Percentiles rank a stretch among this genome's conserved stretches.
phyloP scores from a whole-genome alignment of 2,797 vertebrate genomes.

The Aldrovandia affinis region DNA sequence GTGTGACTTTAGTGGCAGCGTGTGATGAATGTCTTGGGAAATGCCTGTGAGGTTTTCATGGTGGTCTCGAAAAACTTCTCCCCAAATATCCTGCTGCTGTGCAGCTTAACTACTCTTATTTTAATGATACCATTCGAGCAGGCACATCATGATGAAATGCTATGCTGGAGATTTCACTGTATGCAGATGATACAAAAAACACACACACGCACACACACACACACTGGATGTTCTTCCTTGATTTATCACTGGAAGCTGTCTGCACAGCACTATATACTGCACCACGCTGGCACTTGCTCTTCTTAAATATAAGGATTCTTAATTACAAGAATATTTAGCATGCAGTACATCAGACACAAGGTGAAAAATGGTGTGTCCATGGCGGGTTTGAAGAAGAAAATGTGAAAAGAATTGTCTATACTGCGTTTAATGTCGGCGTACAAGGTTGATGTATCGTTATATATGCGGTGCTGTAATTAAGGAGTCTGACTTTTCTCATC shows the following conservation, averaged over 20 bases:
- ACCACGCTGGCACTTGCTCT: background rate
- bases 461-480: slow-evolving; percentile 73
- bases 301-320: slow-evolving; percentile 27
- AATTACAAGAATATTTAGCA: slow-evolving; percentile 62
- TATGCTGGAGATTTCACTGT: background rate
- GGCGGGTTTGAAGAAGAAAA: slow-evolving; percentile 54
- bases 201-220: background rate
- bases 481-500: slow-evolving; percentile 59
- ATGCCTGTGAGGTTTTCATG: slow-evolving; percentile 5
- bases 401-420: slow-evolving; percentile 56
- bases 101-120: background rate
- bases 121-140: background rate
- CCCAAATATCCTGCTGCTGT: background rate
- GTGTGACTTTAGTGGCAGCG: background rate
- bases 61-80: background rate
- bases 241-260: slow-evolving; percentile 25
- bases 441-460: slow-evolving; percentile 66
- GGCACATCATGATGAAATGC: background rate
- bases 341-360: slow-evolving; percentile 48
- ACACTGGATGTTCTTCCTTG: background rate
- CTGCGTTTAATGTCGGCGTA: slow-evolving; percentile 68
- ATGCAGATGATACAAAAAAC: background rate
- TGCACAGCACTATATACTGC: background rate
- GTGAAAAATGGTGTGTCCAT: slow-evolving; percentile 65
- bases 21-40: background rate